These are phyloP conservation scores for Arenicola marina DNA, from an alignment of 2,888 invertebrate species.

Conservation along the genomic window DNA sequence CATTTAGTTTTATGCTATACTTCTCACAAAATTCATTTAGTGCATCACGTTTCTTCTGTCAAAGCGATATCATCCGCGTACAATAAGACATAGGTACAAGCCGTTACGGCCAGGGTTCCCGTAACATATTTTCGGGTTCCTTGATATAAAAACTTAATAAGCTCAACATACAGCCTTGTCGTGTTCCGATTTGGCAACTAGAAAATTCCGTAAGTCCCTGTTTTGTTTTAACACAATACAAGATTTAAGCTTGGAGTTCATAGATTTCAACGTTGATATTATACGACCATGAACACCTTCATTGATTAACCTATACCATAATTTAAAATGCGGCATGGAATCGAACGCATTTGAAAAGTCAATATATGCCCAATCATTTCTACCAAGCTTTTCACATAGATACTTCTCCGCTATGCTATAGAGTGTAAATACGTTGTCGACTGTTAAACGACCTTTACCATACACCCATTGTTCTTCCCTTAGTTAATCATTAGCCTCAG, in stretches of 20 bases:
- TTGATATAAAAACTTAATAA: not conserved
- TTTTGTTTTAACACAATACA: not conserved
- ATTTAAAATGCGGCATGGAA: not conserved
- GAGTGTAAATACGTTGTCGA: not conserved
- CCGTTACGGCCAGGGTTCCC: not conserved
- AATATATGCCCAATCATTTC: not conserved
- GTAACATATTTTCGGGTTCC: not conserved
- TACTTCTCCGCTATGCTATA: not conserved
- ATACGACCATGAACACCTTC: not conserved
- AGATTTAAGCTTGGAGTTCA: too few relatives aligned
- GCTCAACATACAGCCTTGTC: slow-evolving; percentile 5
- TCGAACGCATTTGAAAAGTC: not conserved
- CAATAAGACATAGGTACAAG: too few relatives aligned
- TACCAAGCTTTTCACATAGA: not conserved
- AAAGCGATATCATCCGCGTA: too few relatives aligned
- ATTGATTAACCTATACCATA: not conserved
- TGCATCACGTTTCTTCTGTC: too few relatives aligned
- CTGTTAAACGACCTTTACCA: not conserved
- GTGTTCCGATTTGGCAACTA: not conserved
- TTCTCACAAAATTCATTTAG: too few relatives aligned
- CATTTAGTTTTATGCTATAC: too few relatives aligned
- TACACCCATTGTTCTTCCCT: not conserved
- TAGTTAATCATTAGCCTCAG: not conserved
- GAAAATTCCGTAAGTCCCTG: not conserved
- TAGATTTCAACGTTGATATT: too few relatives aligned